phyloP scores from a whole-genome alignment of 1,140 invertebrate genomes.

The Caerostris darwini region DNA sequence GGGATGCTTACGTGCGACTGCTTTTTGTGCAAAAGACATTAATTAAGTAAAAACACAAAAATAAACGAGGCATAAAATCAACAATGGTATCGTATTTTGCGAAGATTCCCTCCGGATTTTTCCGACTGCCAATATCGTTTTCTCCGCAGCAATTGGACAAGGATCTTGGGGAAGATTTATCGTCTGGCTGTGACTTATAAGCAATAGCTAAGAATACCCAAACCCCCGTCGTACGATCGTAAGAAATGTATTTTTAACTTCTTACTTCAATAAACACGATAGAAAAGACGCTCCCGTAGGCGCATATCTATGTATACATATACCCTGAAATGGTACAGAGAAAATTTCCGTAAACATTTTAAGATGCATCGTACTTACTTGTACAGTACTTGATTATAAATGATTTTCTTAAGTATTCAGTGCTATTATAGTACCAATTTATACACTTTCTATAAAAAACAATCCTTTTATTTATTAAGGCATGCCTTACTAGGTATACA shows the following conservation, averaged over 20 bases:
- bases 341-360: conserved; percentile 29
- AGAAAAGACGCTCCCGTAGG: conserved; percentile 23
- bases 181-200: conserved; percentile 61
- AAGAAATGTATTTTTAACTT: conserved; percentile 75
- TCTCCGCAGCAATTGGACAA: conserved; percentile 52
- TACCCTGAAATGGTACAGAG: background rate
- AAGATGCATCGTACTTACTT: no score
- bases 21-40: conserved; percentile 8
- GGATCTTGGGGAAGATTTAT: conserved; percentile 67
- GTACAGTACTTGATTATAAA: no score
- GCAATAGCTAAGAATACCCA: conserved; percentile 72
- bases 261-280: conserved; percentile 58
- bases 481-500: no score
- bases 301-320: background rate
- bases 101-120: conserved; percentile 44
- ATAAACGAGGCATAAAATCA: conserved; percentile 33
- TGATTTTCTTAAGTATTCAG: no score
- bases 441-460: no score
- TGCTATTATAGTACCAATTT: no score
- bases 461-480: no score
- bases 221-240: conserved; percentile 47
- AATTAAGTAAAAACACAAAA: conserved; percentile 35
- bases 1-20: background rate
- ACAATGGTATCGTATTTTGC: conserved; percentile 59
- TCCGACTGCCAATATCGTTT: conserved; percentile 30